Evolutionary conservation across 1,140 invertebrate species (phyloP).

Genomic region (Panagrolaimus sp.): DNA sequence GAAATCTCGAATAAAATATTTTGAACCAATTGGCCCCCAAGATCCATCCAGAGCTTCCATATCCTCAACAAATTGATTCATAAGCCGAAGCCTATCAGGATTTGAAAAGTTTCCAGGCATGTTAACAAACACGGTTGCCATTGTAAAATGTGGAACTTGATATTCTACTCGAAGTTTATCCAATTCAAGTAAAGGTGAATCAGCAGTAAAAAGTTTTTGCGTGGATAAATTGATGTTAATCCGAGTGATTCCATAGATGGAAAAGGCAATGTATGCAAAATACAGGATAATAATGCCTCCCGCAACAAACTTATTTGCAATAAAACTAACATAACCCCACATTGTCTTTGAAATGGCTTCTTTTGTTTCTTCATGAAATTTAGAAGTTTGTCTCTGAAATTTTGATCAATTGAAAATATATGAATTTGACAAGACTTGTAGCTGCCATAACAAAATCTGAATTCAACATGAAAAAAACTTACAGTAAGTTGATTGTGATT

Average conservation of each 20-base stretch:
- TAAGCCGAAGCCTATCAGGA: slow-evolving; percentile 38
- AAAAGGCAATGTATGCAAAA: slow-evolving; percentile 47
- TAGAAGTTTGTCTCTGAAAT: slow-evolving; percentile 49
- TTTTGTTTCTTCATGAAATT: slow-evolving; percentile 57
- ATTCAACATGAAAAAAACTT: background rate
- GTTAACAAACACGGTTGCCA: slow-evolving; percentile 57
- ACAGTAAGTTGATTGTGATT: slow-evolving; percentile 35
- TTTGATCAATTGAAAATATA: too few relatives aligned
- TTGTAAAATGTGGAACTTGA: slow-evolving; percentile 55
- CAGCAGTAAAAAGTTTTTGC: slow-evolving; percentile 53
- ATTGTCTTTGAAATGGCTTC: slow-evolving; percentile 50
- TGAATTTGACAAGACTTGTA: too few relatives aligned
- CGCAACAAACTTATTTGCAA: slow-evolving; percentile 51
- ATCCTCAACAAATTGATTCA: slow-evolving; percentile 54
- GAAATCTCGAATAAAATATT: slow-evolving; percentile 58
- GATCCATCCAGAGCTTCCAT: slow-evolving; percentile 50
- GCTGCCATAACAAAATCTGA: too few relatives aligned
- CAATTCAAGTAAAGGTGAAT: slow-evolving; percentile 53
- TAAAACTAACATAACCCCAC: slow-evolving; percentile 47
- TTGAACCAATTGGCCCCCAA: slow-evolving; percentile 54
- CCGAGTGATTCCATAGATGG: slow-evolving; percentile 56
- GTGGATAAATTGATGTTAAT: slow-evolving; percentile 56
- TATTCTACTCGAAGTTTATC: slow-evolving; percentile 56
- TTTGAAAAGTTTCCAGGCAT: slow-evolving; percentile 55
- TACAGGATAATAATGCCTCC: slow-evolving; percentile 45